These are phyloP conservation scores for Triplophysa dalaica DNA, from an alignment of 2,113 vertebrate species.

Conservation along the genomic window DNA sequence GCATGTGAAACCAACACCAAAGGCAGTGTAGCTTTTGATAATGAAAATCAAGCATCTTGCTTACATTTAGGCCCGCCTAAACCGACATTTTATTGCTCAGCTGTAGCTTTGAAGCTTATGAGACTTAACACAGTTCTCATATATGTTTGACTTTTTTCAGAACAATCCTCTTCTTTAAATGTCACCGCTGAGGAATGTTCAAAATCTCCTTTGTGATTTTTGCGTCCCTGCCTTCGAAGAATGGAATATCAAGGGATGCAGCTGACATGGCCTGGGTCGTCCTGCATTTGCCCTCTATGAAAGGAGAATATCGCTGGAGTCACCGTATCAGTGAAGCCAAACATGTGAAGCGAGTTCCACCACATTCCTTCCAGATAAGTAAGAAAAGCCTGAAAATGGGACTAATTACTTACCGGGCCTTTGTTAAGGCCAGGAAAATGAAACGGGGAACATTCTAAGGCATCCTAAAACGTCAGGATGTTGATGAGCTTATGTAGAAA, in stretches of 20 bases:
- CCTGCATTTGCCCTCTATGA: background rate
- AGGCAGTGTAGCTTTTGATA: background rate
- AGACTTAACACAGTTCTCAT: too few relatives aligned
- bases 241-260: background rate
- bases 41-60: background rate
- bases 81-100: background rate
- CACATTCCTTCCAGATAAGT: slow-evolving; percentile 51
- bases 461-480: slow-evolving; percentile 19
- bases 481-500: slow-evolving; percentile 4
- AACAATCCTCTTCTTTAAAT: too few relatives aligned
- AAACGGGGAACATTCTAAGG: slow-evolving; percentile 12
- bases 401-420: slow-evolving; percentile 30
- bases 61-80: background rate
- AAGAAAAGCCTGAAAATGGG: slow-evolving; percentile 27
- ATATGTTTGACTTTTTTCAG: too few relatives aligned
- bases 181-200: too few relatives aligned
- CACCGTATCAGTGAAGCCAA: slow-evolving; percentile 45
- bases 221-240: slow-evolving; percentile 1
- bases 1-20: background rate
- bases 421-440: slow-evolving; percentile 32
- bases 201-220: background rate
- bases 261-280: background rate
- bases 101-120: too few relatives aligned
- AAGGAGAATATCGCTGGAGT: slow-evolving; percentile 27
- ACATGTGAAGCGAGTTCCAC: slow-evolving; percentile 23